Base-by-base conservation (phyloP, 2,113 vertebrate genomes). In the Malurus melanocephalus region DNA sequence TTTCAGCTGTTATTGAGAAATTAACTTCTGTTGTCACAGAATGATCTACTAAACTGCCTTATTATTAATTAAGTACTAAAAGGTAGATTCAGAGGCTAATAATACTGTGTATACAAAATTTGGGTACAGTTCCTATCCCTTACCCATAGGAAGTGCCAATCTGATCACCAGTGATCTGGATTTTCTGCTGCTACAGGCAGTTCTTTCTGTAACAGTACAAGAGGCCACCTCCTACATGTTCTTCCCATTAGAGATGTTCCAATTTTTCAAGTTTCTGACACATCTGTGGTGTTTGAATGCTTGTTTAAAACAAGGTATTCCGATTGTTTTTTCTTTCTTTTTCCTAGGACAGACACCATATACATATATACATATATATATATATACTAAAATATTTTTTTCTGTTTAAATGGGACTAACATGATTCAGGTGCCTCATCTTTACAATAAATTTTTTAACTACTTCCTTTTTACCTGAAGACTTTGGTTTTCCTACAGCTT, bases 221-320 rank as follows among this genome's bases (percentile, higher is more conserved):
- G 11, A 66, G 30, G 20, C 32, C 28, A 33, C 48, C 48, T 75
- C 27, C 62, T 35, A 14, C 19, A 13, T 0, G 0, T 35, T 65
- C 46, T 74, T 91, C 76, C 27, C 11, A 4, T 51, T 40, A 49
- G 19, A 82, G 46, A 60, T 49, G 24, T 60, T 74, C 16, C 55
- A 3, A 55, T 72, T 81, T 81, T 55, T 33, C 56, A 55, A 55
- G 30, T 51, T 82, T 79, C 46, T 61, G 66, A 49, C 21, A 79
- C 13, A 30, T 38, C 57, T 80, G 0, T 80, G 67, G 59, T 46
- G 9, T 53, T 45, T 48, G 27, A 76, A 40, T 40, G 27, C 20
- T 57, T 57, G 8, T 60, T 85, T 65, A 60, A 40, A 90, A 80
- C 11, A 27, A 80, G 27, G 10, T 52, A 33, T 64, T 56, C 16